A percentile compares a stretch with the other conserved stretches of the same genome.
phyloP scores from a whole-genome alignment of 2,113 vertebrate genomes.

The Dendrocopos noguchii region DNA sequence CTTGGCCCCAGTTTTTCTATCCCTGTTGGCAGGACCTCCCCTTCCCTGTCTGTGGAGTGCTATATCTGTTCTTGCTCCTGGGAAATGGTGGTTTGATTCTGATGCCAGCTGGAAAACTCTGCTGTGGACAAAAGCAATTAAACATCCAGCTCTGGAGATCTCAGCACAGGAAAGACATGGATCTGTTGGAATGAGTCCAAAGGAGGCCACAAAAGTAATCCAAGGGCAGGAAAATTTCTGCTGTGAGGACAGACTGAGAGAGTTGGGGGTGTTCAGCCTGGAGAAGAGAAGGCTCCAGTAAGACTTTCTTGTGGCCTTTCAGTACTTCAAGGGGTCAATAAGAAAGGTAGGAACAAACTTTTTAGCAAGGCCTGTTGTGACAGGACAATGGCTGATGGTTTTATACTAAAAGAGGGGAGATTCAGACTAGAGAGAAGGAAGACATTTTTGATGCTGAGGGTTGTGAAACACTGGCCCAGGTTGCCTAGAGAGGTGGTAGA shows the following conservation, averaged over 20 bases:
- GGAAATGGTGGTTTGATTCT: neutral
- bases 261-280: too few relatives aligned
- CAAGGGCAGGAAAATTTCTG: too few relatives aligned
- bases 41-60: rapidly evolving
- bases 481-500: neutral
- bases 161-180: neutral
- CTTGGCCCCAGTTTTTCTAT: neutral
- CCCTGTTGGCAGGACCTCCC: neutral
- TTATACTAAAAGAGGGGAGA: neutral
- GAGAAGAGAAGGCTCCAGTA: too few relatives aligned
- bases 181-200: neutral
- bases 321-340: neutral
- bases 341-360: neutral
- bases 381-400: neutral
- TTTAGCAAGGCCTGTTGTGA: neutral
- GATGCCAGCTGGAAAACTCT: neutral
- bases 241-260: too few relatives aligned
- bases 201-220: too few relatives aligned
- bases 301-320: neutral
- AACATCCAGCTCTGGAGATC: neutral
- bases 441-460: neutral
- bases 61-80: neutral
- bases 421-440: neutral
- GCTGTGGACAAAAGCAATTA: neutral
- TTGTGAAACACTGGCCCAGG: neutral